phyloP scores from a whole-genome alignment of 2,888 invertebrate genomes.

The Lypha dubia region DNA sequence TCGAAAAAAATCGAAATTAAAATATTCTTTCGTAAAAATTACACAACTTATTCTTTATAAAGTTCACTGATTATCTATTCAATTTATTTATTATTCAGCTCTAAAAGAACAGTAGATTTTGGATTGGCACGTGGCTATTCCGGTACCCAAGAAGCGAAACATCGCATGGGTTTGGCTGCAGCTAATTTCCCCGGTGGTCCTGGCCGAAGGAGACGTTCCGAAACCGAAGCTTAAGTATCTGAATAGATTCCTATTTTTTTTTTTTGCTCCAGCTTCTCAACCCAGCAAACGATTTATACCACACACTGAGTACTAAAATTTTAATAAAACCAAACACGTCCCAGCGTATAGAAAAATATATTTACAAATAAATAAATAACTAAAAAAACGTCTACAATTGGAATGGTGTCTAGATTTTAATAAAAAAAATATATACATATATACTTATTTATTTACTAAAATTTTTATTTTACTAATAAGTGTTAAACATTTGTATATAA shows the following conservation, averaged over 20 bases:
- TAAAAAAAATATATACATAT: slow-evolving; percentile 43
- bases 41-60: too few relatives aligned
- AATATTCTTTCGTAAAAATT: too few relatives aligned
- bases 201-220: slow-evolving; percentile 92
- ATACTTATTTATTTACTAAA: slow-evolving; percentile 46
- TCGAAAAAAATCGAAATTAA: too few relatives aligned
- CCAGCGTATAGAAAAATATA: slow-evolving; percentile 37
- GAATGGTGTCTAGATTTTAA: slow-evolving; percentile 67
- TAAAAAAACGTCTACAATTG: slow-evolving; percentile 9
- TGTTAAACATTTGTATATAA: slow-evolving; percentile 57
- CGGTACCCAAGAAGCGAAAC: slow-evolving; percentile 94
- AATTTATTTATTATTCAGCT: slow-evolving; percentile 84
- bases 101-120: slow-evolving; percentile 93
- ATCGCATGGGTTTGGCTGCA: slow-evolving; percentile 94
- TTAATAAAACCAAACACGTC: slow-evolving; percentile 34
- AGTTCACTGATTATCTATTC: too few relatives aligned
- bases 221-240: slow-evolving; percentile 80
- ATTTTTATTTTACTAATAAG: neutral
- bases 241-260: neutral
- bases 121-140: slow-evolving; percentile 95
- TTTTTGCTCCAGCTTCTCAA: neutral
- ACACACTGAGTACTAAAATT: slow-evolving; percentile 17
- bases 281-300: slow-evolving; percentile 40
- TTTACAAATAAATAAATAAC: slow-evolving; percentile 8
- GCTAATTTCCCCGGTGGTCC: slow-evolving; percentile 95